Evolutionary conservation across 1,140 invertebrate species (phyloP), one percentile per base, ranked within the genome.

Genomic region (Telenomus remus): DNA sequence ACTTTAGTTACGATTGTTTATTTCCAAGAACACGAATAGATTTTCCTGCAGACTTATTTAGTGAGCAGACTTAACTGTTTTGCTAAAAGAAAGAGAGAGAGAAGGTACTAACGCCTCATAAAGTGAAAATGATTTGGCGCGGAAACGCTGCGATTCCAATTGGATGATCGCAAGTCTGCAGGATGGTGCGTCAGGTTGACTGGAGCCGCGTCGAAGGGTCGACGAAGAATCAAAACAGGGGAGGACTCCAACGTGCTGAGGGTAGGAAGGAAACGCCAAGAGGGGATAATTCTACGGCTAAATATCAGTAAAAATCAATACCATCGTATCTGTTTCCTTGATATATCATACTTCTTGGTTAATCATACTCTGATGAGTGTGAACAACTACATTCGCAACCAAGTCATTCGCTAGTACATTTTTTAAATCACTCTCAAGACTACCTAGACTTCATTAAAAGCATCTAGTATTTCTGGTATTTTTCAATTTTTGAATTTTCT

Each of bases 301-400:
- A 86, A 87, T 86, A 86, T 86, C 84, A 80, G 84, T 85, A 85
- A 85, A 86, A 86, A 87, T 86, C 85, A 86, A 86, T 87, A 86
- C 82, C 19, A 27, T 27, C 19, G 2, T 82, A 86, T 84, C 85
- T 83, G 64, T 82, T 81, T 83, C 73, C 81, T 80, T 80, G 79
- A 79, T 54, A 63, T 79, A 71, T 75, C 77, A 74, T 74, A 73
- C 65, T 75, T 79, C 75, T 55, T 48, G 60, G 68, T 77, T 83
- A 84, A 84, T 84, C 82, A 84, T 80, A 78, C 81, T 56, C 63
- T 6, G 55, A 42, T 60, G 56, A 14, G 27, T 16, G 15, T 53
- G 47, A 59, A 59, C 44, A 13, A 16, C 47, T 10, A 14, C 39
- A n/a, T n/a, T n/a, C n/a, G n/a, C n/a, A n/a, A n/a, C n/a, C n/a